These are phyloP conservation scores for Dermochelys coriacea DNA, from an alignment of 2,797 vertebrate genomes.

Conservation along the genomic window DNA sequence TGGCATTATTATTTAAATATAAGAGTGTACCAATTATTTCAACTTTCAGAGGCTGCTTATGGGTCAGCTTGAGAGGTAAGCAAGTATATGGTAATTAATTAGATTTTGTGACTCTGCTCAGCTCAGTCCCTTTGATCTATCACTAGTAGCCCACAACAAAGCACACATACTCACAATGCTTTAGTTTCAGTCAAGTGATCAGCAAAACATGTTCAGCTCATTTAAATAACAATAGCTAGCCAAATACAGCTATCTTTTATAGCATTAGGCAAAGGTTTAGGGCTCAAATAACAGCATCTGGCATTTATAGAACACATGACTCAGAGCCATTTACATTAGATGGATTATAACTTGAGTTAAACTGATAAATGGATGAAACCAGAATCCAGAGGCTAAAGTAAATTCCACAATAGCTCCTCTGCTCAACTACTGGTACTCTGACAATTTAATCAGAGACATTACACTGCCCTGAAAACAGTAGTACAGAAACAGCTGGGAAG, in stretches of 20 bases:
- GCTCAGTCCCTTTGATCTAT: constrained; percentile 78
- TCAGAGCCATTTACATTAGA: constrained; percentile 63
- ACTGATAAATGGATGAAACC: constrained; percentile 65
- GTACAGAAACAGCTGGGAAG: constrained; percentile 40
- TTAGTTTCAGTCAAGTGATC: constrained; percentile 68
- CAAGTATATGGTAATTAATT: constrained; percentile 72
- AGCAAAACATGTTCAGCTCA: constrained; percentile 58
- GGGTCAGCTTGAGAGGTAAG: constrained; percentile 58
- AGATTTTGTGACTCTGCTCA: constrained; percentile 68
- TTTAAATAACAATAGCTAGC: constrained; percentile 75
- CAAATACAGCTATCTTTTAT: constrained; percentile 71
- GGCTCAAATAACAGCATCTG: constrained; percentile 67
- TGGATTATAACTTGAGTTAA: constrained; percentile 60
- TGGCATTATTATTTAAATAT: background rate
- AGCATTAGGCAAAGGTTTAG: constrained; percentile 60
- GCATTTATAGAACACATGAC: constrained; percentile 71
- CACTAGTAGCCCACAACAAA: constrained; percentile 78
- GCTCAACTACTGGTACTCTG: constrained; percentile 24
- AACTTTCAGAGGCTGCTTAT: constrained; percentile 39
- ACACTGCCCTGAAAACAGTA: constrained; percentile 44
- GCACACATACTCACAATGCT: constrained; percentile 78
- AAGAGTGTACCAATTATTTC: constrained; percentile 46
- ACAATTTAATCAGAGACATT: constrained; percentile 53
- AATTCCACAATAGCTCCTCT: constrained; percentile 44
- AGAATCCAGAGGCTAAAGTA: constrained; percentile 42